phyloP scores from a whole-genome alignment of 1,140 invertebrate genomes.

The Pararge aegeria region DNA sequence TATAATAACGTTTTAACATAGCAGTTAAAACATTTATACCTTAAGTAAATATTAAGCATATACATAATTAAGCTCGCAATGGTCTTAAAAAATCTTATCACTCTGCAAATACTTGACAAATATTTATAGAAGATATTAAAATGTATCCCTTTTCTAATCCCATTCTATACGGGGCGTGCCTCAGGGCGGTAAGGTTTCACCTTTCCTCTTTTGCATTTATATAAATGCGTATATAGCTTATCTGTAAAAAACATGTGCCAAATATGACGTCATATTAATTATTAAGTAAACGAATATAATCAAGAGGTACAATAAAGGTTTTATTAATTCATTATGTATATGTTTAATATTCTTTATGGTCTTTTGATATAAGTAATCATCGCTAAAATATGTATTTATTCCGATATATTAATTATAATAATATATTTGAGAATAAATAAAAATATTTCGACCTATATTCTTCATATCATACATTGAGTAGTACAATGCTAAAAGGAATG shows the following conservation, averaged over 20 bases:
- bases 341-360: neutral
- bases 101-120: no score
- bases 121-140: no score
- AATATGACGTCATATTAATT: neutral
- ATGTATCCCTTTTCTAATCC: no score
- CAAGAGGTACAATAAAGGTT: neutral
- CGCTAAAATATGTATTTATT: slow-evolving; percentile 5
- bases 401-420: slow-evolving; percentile 1
- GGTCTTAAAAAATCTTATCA: no score
- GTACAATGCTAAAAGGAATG: slow-evolving; percentile 36
- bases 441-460: slow-evolving; percentile 9
- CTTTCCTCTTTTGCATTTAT: neutral
- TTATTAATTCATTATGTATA: neutral
- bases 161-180: no score
- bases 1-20: slow-evolving; percentile 50
- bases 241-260: neutral
- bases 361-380: neutral
- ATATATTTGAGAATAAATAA: slow-evolving; percentile 14
- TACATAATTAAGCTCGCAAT: slow-evolving; percentile 2
- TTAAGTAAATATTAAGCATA: slow-evolving; percentile 18
- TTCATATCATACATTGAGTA: slow-evolving; percentile 14
- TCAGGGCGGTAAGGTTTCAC: neutral
- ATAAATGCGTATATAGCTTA: neutral
- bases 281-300: neutral
- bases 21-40: slow-evolving; percentile 43